These are phyloP conservation scores for Achroia grisella DNA, from an alignment of 1,140 invertebrate genomes.

Conservation along the genomic window DNA sequence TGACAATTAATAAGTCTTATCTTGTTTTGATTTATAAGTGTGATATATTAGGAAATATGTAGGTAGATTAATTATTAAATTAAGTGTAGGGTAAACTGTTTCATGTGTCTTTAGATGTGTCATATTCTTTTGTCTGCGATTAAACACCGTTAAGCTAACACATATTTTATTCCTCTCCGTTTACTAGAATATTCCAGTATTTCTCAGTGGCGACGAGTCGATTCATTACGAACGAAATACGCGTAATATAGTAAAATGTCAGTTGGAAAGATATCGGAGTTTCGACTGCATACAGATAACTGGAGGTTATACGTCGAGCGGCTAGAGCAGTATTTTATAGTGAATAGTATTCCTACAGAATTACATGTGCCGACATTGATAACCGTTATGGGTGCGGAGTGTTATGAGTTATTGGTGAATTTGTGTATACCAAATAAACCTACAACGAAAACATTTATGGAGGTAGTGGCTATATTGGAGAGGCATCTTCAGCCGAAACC, in stretches of 20 bases:
- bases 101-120: too few relatives aligned
- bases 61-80: too few relatives aligned
- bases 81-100: too few relatives aligned
- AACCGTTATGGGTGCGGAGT: constrained; percentile 19
- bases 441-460: constrained; percentile 12
- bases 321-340: constrained; percentile 29
- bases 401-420: constrained; percentile 15
- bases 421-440: constrained; percentile 25
- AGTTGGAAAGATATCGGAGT: constrained; percentile 5
- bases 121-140: too few relatives aligned
- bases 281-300: constrained; percentile 3
- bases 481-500: constrained; percentile 11
- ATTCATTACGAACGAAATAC: too few relatives aligned
- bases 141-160: too few relatives aligned
- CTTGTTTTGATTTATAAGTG: too few relatives aligned
- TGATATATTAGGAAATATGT: too few relatives aligned
- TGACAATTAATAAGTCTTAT: too few relatives aligned
- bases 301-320: constrained; percentile 18
- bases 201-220: too few relatives aligned
- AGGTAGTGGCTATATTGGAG: constrained; percentile 20
- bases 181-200: too few relatives aligned
- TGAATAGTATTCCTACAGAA: constrained; percentile 17
- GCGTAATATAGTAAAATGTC: constrained; percentile 1
- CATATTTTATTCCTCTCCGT: too few relatives aligned
- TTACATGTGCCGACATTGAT: constrained; percentile 23